These are phyloP conservation scores for Zelostemma sp. DNA, from an alignment of 1,140 invertebrate species.

Conservation along the genomic window DNA sequence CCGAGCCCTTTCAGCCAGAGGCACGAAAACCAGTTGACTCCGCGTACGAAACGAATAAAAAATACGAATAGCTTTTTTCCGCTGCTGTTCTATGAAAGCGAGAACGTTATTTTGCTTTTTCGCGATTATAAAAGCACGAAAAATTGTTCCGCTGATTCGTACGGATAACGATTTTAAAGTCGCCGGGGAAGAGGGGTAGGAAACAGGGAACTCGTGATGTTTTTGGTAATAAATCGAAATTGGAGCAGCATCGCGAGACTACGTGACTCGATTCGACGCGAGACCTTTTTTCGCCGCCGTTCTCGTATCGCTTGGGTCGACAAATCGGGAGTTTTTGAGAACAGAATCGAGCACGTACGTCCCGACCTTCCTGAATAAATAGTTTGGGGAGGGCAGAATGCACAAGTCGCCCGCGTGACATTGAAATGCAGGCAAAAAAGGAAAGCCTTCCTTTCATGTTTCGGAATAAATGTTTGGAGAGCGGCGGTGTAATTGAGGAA, in stretches of 20 bases:
- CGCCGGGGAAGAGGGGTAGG: neutral
- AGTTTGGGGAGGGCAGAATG: conserved; percentile 24
- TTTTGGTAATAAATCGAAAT: conserved; percentile 35
- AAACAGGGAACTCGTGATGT: conserved; percentile 21
- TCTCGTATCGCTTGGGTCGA: conserved; percentile 27
- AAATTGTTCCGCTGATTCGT: neutral
- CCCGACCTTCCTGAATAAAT: conserved; percentile 41
- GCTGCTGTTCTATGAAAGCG: conserved; percentile 1
- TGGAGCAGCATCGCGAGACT: conserved; percentile 11
- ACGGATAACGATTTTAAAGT: neutral
- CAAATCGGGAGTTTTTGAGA: conserved; percentile 30
- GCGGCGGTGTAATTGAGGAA: conserved; percentile 24
- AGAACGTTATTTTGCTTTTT: neutral
- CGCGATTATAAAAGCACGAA: neutral
- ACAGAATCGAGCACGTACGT: conserved; percentile 27
- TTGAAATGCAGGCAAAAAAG: conserved; percentile 31
- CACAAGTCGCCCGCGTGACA: conserved; percentile 32
- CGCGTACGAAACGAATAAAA: too few relatives aligned
- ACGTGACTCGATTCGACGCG: conserved; percentile 22
- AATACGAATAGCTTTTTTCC: too few relatives aligned
- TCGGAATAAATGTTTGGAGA: conserved; percentile 27
- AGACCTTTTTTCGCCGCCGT: conserved; percentile 26
- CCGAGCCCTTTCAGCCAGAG: conserved; percentile 3
- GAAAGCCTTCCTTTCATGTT: conserved; percentile 20
- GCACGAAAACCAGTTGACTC: neutral